Evolutionary conservation across 1,140 invertebrate species (phyloP).

Genomic region (Pseudobourletiella spinata): DNA sequence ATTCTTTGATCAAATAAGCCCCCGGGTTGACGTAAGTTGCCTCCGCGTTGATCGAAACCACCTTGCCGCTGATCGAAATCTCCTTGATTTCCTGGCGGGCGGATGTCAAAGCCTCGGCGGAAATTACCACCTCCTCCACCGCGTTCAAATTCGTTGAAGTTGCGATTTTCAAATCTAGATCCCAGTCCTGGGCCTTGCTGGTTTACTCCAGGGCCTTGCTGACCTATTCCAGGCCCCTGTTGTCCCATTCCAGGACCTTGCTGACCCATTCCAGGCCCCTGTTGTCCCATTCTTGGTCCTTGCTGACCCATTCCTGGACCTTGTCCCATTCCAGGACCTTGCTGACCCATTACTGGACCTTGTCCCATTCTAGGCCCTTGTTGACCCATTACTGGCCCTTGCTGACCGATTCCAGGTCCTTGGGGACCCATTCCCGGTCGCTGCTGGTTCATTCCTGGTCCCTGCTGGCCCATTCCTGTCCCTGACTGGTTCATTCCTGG

Average conservation of each 20-base stretch:
- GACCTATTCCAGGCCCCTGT: not conserved
- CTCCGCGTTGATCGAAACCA: not conserved
- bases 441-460: not conserved
- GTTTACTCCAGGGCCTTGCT: constrained; percentile 13
- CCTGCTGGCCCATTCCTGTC: no score
- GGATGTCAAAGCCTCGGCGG: no score
- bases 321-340: no score
- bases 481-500: no score
- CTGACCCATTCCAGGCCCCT: no score
- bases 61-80: not conserved
- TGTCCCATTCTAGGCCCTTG: no score
- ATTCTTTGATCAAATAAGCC: constrained; percentile 3
- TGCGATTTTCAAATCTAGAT: constrained; percentile 2
- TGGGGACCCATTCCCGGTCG: constrained; percentile 1
- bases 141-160: not conserved
- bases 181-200: constrained; percentile 6
- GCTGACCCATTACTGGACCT: no score
- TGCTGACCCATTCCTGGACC: no score
- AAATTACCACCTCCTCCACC: not conserved
- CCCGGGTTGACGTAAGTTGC: no score
- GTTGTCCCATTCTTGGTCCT: no score
- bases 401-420: constrained; percentile 13
- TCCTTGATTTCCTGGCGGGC: not conserved
- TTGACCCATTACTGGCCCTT: constrained; percentile 20
- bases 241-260: not conserved